These are phyloP conservation scores for Aplidium turbinatum DNA, from an alignment of 23 tunicate genomes.

Conservation along the genomic window DNA sequence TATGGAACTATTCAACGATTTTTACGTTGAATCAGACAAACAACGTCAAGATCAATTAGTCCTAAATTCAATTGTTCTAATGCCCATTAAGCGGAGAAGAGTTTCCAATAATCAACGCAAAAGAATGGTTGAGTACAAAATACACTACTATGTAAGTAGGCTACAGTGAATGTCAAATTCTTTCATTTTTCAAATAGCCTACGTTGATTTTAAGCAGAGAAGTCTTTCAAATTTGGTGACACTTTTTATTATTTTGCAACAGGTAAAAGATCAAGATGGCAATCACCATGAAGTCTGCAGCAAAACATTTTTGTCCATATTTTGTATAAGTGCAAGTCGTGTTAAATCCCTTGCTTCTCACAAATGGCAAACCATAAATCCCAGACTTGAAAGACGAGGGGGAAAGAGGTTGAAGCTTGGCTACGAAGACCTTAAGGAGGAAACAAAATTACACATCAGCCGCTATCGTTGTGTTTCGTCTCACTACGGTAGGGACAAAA, in stretches of 20 bases:
- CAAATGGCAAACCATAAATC: conserved; percentile 8
- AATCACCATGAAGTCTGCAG: conserved; percentile 19
- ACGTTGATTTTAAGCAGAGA: too few species aligned
- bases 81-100: conserved; percentile 12
- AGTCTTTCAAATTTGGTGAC: too few species aligned
- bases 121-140: conserved; percentile 3
- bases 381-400: neutral
- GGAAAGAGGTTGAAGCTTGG: neutral
- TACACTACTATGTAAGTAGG: conserved; percentile 26
- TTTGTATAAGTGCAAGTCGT: conserved; percentile 3
- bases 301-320: conserved; percentile 8
- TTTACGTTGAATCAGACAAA: neutral
- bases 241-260: neutral
- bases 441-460: conserved; percentile 4
- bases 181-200: neutral
- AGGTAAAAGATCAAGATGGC: conserved; percentile 8
- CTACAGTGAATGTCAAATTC: neutral
- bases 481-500: conserved; percentile 12
- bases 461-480: conserved; percentile 20
- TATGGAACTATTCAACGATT: neutral
- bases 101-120: conserved; percentile 7
- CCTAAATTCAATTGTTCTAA: conserved; percentile 15
- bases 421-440: conserved; percentile 2
- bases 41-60: conserved; percentile 15
- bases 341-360: conserved; percentile 11